Evolutionary conservation across 1,140 invertebrate species (phyloP).

Genomic region (Liolophura sinensis): DNA sequence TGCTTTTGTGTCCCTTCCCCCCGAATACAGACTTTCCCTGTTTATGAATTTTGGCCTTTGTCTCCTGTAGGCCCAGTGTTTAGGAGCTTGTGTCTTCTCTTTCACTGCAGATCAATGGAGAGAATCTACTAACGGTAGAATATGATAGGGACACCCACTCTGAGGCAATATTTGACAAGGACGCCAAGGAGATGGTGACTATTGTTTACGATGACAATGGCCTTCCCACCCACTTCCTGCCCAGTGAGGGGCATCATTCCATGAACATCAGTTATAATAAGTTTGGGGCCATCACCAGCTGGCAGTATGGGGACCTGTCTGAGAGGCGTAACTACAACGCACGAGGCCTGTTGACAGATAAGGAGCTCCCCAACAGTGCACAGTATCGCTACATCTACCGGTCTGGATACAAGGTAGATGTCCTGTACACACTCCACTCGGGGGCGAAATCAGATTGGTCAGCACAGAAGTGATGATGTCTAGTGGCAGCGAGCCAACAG

Average conservation of each 20-base stretch:
- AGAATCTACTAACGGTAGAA: constrained; percentile 86
- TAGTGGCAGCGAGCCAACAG: not conserved
- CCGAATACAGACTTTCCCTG: too few relatives aligned
- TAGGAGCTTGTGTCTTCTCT: constrained; percentile 3
- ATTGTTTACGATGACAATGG: constrained; percentile 86
- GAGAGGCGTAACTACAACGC: constrained; percentile 86
- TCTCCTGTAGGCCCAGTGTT: too few relatives aligned
- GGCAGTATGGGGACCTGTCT: constrained; percentile 85
- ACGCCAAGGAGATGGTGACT: constrained; percentile 78
- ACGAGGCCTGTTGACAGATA: constrained; percentile 81
- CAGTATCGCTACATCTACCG: constrained; percentile 70
- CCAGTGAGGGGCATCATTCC: constrained; percentile 70
- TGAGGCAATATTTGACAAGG: constrained; percentile 86
- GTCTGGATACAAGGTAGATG: constrained; percentile 43
- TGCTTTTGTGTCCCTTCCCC: too few relatives aligned
- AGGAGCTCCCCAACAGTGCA: constrained; percentile 74
- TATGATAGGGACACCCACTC: constrained; percentile 86
- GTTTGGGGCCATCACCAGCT: constrained; percentile 87
- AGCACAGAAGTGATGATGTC: too few relatives aligned
- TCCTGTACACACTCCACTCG: not conserved
- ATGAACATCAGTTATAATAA: constrained; percentile 77
- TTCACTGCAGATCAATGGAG: constrained; percentile 65
- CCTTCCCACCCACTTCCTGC: constrained; percentile 67
- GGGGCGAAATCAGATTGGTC: not conserved
- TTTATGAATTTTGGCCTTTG: too few relatives aligned